Conservation (phyloP, 2,113 vertebrate genomes). For the Sclerurus mexicanus region DNA sequence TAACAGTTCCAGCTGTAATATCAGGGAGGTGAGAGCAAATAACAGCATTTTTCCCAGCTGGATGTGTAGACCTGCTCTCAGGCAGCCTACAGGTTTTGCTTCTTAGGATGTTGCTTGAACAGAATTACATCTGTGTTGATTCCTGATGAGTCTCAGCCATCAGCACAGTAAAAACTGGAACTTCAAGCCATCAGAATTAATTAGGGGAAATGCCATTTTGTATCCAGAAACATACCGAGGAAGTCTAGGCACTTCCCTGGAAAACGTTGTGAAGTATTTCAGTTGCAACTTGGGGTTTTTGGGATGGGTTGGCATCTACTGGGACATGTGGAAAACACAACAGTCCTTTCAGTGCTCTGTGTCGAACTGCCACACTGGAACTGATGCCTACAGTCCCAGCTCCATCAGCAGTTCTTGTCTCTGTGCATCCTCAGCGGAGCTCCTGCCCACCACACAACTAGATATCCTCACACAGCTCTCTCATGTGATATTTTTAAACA, state of each 20-base stretch:
- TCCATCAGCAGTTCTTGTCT: not conserved
- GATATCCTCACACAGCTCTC: not conserved
- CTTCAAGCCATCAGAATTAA: not conserved
- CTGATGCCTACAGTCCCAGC: not conserved
- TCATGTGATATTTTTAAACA: not conserved
- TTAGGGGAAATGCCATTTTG: not conserved
- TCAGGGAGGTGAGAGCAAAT: not conserved
- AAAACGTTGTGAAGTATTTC: not conserved
- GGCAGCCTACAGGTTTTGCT: not conserved
- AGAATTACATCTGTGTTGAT: too few species aligned
- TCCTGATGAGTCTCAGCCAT: not conserved
- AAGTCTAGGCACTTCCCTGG: not conserved
- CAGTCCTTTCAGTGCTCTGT: not conserved
- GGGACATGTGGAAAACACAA: accelerated
- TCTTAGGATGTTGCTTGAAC: not conserved
- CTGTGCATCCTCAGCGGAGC: not conserved
- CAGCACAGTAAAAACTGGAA: not conserved
- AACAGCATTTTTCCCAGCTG: not conserved
- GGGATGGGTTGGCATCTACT: accelerated
- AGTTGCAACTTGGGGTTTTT: not conserved
- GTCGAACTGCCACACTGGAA: not conserved
- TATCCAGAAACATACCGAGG: not conserved
- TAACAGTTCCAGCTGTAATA: not conserved
- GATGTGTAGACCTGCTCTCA: not conserved
- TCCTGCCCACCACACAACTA: not conserved